These are phyloP conservation scores for Rousettus leschenaultii DNA, from an alignment of 2,113 vertebrate genomes.

Conservation along the genomic window DNA sequence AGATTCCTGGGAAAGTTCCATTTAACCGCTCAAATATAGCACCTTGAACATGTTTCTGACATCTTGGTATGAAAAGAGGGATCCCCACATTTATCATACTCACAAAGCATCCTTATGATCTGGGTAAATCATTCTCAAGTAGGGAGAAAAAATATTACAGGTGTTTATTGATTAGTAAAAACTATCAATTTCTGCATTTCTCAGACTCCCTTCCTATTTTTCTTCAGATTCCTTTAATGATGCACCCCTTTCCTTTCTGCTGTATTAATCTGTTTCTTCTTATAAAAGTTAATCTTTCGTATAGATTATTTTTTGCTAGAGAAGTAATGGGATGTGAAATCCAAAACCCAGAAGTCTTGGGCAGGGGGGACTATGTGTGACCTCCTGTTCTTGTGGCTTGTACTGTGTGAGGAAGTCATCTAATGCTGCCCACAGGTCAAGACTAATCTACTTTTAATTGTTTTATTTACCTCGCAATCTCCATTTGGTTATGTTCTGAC, in stretches of 20 bases:
- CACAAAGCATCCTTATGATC: background rate
- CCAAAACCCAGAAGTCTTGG: background rate
- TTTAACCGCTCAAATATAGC: background rate
- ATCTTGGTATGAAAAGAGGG: rapidly evolving
- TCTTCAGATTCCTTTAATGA: background rate
- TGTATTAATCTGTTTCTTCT: background rate
- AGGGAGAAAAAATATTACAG: background rate
- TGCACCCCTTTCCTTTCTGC: background rate
- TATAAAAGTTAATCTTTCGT: background rate
- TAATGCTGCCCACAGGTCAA: background rate
- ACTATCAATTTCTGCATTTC: background rate
- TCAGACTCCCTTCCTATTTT: background rate
- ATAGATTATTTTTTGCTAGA: background rate
- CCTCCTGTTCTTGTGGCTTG: background rate
- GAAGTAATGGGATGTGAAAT: background rate
- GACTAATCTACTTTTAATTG: background rate
- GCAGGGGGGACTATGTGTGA: background rate
- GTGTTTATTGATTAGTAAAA: background rate
- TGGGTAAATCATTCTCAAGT: background rate
- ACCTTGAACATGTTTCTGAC: background rate
- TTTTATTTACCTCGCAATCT: background rate
- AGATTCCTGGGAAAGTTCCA: background rate
- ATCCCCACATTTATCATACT: background rate
- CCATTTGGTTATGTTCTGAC: background rate
- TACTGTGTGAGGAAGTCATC: background rate